Base-by-base conservation (phyloP, 2,113 vertebrate species). In the Actinemys pallida region DNA sequence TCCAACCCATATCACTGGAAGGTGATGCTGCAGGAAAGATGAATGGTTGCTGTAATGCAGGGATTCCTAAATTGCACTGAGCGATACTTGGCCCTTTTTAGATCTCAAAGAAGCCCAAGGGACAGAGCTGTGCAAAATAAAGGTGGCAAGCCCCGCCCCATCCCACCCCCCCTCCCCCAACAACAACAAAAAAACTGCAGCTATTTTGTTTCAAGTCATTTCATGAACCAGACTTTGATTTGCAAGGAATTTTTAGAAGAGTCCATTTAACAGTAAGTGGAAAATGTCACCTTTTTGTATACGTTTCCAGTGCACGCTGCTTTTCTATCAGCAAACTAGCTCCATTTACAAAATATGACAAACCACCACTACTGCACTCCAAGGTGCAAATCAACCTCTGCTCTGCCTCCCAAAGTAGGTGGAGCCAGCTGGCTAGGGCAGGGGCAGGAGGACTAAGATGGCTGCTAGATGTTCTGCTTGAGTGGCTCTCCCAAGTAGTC, bases 331-430 rank as follows among this genome's bases (percentile, higher is more conserved):
- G 2, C 14, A 79, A 39, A 72, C 59, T 35, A 12, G 19, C 13
- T 76, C 1, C 3, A 76, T 78, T 31, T 39, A 0, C 76, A 50
- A 22, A 39, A 13, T 11, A 1, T 0, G 4, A 31, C 72, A 4
- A 86, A 78, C 42, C 45, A 25, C n/a, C 86, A 6, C 35, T 86
- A 14, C 9, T 69, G 53, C 52, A 50, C 39, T 42, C 52, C 4
- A 6, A 6, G 24, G 54, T 42, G 83, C 75, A 72, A 3, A 42
- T 76, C 56, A n/a, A 31, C 42, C 69, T 45, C 50, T 72, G 5
- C 54, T 76, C 31, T 87, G 47, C 27, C 13, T 80, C 25, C 49
- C 1, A 1, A 50, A 69, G 72, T 16, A 27, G 35, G 25, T 75
- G 75, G 62, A 86, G 81, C 79, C 91, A 88, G n/a, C 45, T 82